A percentile compares a stretch with the other conserved stretches of the same genome.
phyloP scores from a whole-genome alignment of 2,113 vertebrate genomes.

The Agapornis roseicollis region DNA sequence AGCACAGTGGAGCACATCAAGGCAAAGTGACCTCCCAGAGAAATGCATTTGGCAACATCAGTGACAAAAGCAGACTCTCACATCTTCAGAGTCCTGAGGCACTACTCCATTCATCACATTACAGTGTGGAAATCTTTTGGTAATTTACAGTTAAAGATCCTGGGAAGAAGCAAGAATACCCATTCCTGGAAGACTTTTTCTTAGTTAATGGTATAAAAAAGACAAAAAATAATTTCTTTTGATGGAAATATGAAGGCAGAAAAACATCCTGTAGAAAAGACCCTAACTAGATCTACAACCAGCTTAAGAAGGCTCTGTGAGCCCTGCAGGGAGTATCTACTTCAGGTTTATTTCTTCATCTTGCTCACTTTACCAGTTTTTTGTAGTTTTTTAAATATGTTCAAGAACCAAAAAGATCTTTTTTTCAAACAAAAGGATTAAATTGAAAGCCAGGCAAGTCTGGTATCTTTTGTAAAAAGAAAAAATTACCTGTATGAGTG shows the following conservation, averaged over 20 bases:
- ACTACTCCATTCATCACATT: background rate
- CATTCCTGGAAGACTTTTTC: accelerated
- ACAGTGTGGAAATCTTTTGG: background rate
- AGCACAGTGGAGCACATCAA: background rate
- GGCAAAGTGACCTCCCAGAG: background rate
- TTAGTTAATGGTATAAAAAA: background rate
- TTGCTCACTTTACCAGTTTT: background rate
- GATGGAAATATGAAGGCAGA: background rate
- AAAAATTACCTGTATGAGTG: background rate
- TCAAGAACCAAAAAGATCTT: background rate
- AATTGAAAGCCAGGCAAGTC: background rate
- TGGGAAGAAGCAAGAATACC: background rate
- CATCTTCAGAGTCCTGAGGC: background rate
- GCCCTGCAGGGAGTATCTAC: background rate
- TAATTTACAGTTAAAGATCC: background rate
- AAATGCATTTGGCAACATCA: background rate
- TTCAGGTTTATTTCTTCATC: background rate
- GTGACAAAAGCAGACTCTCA: background rate
- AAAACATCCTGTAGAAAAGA: background rate
- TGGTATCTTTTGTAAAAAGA: background rate
- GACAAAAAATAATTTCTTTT: background rate
- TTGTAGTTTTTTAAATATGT: background rate
- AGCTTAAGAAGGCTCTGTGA: background rate
- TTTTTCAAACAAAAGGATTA: background rate
- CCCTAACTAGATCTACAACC: background rate